phyloP scores from a whole-genome alignment of 2,888 invertebrate genomes.

The Saturnia pavonia region DNA sequence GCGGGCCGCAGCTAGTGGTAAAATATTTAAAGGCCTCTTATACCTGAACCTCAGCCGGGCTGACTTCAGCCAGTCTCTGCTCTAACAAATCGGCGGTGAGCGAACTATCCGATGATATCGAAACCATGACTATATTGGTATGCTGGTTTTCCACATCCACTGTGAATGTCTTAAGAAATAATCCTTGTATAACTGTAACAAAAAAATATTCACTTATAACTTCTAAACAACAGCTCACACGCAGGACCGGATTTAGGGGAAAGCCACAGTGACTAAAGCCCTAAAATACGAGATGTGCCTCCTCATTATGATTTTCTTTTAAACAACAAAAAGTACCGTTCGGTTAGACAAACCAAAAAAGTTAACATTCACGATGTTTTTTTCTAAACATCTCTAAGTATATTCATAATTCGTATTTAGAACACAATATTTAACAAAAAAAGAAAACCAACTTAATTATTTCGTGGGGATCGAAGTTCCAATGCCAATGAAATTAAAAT shows the following conservation, averaged over 20 bases:
- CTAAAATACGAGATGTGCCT: too few relatives aligned
- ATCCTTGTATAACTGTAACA: constrained; percentile 80
- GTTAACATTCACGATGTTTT: too few relatives aligned
- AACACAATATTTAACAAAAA: too few relatives aligned
- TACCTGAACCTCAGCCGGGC: constrained; percentile 73
- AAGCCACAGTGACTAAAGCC: background rate
- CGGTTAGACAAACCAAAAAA: too few relatives aligned
- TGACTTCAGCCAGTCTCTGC: constrained; percentile 62
- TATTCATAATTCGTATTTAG: too few relatives aligned
- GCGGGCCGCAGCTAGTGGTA: too few relatives aligned
- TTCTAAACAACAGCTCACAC: background rate
- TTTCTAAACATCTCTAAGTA: too few relatives aligned
- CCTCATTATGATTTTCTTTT: too few relatives aligned
- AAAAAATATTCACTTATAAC: constrained; percentile 5
- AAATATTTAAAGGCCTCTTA: background rate
- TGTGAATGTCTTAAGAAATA: constrained; percentile 82
- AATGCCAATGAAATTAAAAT: too few relatives aligned
- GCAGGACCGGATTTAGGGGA: background rate
- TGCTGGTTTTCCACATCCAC: constrained; percentile 85
- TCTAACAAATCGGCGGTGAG: constrained; percentile 73
- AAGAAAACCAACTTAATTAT: too few relatives aligned
- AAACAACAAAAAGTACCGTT: too few relatives aligned
- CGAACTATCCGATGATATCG: constrained; percentile 75
- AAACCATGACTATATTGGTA: constrained; percentile 89
- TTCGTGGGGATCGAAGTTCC: too few relatives aligned